Conservation (phyloP, 1,140 invertebrate genomes). For the Cherax quadricarinatus region DNA sequence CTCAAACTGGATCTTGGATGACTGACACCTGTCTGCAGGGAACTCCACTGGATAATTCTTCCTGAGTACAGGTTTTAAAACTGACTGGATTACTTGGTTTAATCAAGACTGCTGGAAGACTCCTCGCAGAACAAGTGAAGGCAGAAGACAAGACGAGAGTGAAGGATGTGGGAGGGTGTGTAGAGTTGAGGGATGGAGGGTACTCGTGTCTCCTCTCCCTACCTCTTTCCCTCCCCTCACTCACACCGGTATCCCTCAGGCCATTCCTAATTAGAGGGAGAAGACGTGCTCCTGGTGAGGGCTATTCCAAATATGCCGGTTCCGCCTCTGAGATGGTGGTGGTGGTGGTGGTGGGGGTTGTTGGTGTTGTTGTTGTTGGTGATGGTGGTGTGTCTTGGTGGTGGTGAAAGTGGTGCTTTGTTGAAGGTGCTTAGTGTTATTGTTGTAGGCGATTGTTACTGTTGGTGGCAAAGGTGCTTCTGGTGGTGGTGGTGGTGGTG, state of each 20-base stretch:
- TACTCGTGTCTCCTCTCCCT: constrained; percentile 14
- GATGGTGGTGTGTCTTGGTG: constrained; percentile 17
- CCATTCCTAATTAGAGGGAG: constrained; percentile 69
- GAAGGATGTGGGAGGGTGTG: background rate
- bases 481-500: no score
- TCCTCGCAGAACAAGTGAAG: background rate
- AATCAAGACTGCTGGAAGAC: background rate
- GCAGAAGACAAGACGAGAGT: background rate
- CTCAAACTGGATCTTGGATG: constrained; percentile 6
- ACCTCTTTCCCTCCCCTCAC: constrained; percentile 56
- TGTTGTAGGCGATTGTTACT: background rate
- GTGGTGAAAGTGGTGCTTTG: background rate
- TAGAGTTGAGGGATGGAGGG: constrained; percentile 10
- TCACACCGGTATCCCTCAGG: constrained; percentile 67
- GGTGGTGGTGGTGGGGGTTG: background rate
- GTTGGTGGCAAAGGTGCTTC: no score
- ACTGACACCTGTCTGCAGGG: background rate
- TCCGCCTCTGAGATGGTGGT: constrained; percentile 10
- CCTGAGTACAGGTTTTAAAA: constrained; percentile 2
- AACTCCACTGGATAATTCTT: background rate
- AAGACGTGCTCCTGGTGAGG: constrained; percentile 68
- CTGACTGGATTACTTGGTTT: background rate
- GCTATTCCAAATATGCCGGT: constrained; percentile 68
- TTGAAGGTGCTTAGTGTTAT: background rate
- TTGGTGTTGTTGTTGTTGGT: constrained; percentile 43